Evolutionary conservation across 2,888 invertebrate species (phyloP).

Genomic region (Scaptodrosophila latifasciaeformis): DNA sequence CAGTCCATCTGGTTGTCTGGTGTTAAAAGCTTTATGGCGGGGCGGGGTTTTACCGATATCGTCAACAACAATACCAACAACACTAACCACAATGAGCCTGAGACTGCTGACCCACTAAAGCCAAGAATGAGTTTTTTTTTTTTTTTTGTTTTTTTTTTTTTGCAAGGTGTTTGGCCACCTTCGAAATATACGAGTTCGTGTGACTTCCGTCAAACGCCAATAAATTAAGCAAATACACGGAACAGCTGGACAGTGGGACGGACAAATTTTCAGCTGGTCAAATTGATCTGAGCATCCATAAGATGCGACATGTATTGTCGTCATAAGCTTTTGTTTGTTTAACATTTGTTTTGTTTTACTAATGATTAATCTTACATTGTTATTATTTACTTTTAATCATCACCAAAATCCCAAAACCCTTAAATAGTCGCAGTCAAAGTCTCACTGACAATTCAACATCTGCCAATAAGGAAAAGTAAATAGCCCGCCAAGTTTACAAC

Average conservation of each 20-base stretch:
- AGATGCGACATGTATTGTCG: conserved; percentile 25
- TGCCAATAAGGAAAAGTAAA: conserved; percentile 60
- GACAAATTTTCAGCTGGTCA: conserved; percentile 3
- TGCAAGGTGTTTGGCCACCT: conserved; percentile 29
- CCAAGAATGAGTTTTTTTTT: conserved; percentile 61
- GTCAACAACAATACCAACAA: no score
- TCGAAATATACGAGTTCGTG: conserved; percentile 35
- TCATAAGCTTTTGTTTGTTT: conserved; percentile 21
- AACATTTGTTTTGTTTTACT: conserved; percentile 26
- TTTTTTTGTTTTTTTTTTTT: conserved; percentile 19
- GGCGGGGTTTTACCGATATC: no score
- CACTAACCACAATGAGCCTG: neutral
- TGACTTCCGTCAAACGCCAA: conserved; percentile 62
- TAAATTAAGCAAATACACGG: conserved; percentile 53
- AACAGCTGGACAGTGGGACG: conserved; percentile 12
- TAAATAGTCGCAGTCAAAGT: conserved; percentile 54
- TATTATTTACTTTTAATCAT: conserved; percentile 41
- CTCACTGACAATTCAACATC: conserved; percentile 41
- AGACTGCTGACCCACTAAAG: conserved; percentile 53
- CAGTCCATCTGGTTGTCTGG: no score
- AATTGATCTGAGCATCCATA: conserved; percentile 26
- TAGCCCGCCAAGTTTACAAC: conserved; percentile 27
- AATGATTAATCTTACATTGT: conserved; percentile 25
- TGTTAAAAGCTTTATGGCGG: no score
- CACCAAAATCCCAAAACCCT: conserved; percentile 48